Evolutionary conservation across 2,888 invertebrate genomes (phyloP).

Genomic region (Shargacucullia verbasci): DNA sequence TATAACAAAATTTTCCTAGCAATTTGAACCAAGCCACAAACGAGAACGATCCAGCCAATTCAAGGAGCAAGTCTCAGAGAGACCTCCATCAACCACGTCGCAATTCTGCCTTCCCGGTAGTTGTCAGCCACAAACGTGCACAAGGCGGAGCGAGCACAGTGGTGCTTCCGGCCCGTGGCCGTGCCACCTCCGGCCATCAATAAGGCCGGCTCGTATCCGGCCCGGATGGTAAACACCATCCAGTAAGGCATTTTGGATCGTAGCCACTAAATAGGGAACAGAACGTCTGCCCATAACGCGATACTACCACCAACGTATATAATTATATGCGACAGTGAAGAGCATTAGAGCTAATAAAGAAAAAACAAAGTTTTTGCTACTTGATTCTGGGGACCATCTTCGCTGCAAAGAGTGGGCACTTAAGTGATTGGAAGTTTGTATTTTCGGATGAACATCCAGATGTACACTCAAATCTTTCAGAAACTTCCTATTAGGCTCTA

Average conservation of each 20-base stretch:
- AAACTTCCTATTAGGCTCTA: too few relatives aligned
- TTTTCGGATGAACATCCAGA: too few relatives aligned
- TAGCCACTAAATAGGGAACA: background rate
- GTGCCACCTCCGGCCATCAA: slow-evolving; percentile 60
- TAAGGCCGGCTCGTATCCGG: slow-evolving; percentile 55
- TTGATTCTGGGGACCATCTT: too few relatives aligned
- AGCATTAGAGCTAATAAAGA: too few relatives aligned
- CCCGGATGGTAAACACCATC: slow-evolving; percentile 49
- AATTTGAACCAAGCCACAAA: too few relatives aligned
- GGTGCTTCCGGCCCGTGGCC: slow-evolving; percentile 51
- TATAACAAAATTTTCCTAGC: too few relatives aligned
- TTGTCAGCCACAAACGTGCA: slow-evolving; percentile 51
- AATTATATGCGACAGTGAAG: too few relatives aligned
- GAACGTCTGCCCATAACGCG: slow-evolving; percentile 1
- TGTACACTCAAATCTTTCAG: too few relatives aligned
- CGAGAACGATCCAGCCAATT: background rate
- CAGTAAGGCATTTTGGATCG: slow-evolving; percentile 22
- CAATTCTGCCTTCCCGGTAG: slow-evolving; percentile 49
- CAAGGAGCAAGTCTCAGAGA: slow-evolving; percentile 14
- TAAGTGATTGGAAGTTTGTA: too few relatives aligned
- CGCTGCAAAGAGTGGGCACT: too few relatives aligned
- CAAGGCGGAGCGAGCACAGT: slow-evolving; percentile 51
- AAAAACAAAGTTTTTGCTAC: too few relatives aligned
- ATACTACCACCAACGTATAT: too few relatives aligned
- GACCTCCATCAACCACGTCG: slow-evolving; percentile 43